Conservation (phyloP, 2,113 vertebrate genomes). For the Lampris megalopsis region DNA sequence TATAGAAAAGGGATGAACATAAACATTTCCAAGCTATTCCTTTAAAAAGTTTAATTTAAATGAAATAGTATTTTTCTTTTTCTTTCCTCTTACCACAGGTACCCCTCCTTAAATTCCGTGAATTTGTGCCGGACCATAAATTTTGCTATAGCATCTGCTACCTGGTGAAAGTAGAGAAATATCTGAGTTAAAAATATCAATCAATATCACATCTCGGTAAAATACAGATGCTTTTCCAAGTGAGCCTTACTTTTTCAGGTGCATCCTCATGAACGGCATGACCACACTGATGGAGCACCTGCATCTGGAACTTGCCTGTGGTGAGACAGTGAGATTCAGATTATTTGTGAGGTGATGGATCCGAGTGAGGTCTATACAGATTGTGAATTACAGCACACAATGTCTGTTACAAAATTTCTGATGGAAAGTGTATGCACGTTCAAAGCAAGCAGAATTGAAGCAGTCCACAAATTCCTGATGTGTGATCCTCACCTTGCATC, state of each 20-base stretch:
- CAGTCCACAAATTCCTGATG: not conserved
- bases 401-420: not conserved
- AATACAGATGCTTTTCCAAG: not conserved
- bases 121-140: constrained; percentile 98
- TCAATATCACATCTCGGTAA: too few species aligned
- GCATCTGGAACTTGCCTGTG: constrained; percentile 99
- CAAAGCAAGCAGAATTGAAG: not conserved
- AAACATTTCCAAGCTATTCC: too few species aligned
- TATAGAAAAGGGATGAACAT: too few species aligned
- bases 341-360: not conserved
- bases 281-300: constrained; percentile 97
- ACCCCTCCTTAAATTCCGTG: constrained; percentile 94
- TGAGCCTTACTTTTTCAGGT: constrained; percentile 91
- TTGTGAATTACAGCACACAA: not conserved
- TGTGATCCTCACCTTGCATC: constrained; percentile 91
- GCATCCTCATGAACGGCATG: constrained; percentile 98
- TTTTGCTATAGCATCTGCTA: constrained; percentile 94
- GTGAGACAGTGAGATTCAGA: constrained; percentile 4
- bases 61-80: not conserved
- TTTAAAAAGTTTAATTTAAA: too few species aligned
- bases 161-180: constrained; percentile 74
- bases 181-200: not conserved
- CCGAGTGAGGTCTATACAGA: not conserved
- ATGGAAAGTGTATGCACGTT: too few species aligned
- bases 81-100: constrained; percentile 88